These are phyloP conservation scores for Rhamnusium bicolor DNA, from an alignment of 2,888 invertebrate species.

Conservation along the genomic window DNA sequence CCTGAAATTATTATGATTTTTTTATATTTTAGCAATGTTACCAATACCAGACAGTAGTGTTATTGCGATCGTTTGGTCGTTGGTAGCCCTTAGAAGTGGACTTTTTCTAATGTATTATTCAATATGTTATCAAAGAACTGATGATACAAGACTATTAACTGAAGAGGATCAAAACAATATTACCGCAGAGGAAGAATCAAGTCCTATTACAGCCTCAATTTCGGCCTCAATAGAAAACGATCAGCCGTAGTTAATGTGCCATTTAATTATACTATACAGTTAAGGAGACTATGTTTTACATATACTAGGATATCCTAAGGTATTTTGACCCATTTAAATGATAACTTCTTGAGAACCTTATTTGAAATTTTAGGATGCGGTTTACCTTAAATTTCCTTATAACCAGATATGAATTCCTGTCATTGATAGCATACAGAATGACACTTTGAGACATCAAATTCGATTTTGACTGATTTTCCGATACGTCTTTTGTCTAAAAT, in stretches of 20 bases:
- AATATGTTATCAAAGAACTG: constrained; percentile 65
- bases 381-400: too few relatives aligned
- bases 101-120: constrained; percentile 71
- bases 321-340: too few relatives aligned
- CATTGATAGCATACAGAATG: too few relatives aligned
- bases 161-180: neutral
- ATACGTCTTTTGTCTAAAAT: too few relatives aligned
- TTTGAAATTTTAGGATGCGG: too few relatives aligned
- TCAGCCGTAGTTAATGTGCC: neutral
- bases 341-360: too few relatives aligned
- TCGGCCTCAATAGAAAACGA: neutral
- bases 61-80: constrained; percentile 73
- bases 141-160: constrained; percentile 22
- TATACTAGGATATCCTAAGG: neutral
- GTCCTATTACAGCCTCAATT: neutral
- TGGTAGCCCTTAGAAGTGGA: constrained; percentile 75
- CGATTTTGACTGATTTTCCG: too few relatives aligned
- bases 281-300: neutral
- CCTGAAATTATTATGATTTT: too few relatives aligned
- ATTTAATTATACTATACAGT: neutral
- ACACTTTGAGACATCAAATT: too few relatives aligned
- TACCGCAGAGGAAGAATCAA: neutral
- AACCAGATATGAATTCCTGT: too few relatives aligned
- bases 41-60: constrained; percentile 72
- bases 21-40: constrained; percentile 71